Evolutionary conservation across 2,113 vertebrate genomes (phyloP), one percentile per base, ranked within the genome.

Genomic region (Leptodactylus fuscus): DNA sequence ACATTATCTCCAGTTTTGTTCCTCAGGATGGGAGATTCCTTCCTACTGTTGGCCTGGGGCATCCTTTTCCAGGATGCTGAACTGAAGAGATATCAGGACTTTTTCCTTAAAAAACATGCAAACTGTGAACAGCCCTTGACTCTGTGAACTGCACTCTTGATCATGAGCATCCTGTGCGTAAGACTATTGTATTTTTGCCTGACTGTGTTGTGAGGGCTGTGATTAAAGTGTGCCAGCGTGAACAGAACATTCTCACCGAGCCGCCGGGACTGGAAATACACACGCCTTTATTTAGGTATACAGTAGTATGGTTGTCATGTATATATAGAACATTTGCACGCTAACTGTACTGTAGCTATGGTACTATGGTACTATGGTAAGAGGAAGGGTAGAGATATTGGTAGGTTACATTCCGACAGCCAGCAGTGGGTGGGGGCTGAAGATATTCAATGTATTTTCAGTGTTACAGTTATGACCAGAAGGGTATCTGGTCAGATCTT

Each of bases 41-140:
- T 95, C 94, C 94, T 93, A 92, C 89, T 88, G 76, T 81, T 86
- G 82, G 92, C 90, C 88, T 87, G 88, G 75, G 82, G 89, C 90
- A 94, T 94, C 93, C 94, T 92, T 91, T 93, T 92, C 91, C 94
- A 91, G 94, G 92, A 94, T 92, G 91, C 93, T 94, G 93, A 94
- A 89, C 92, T 92, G 91, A 89, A 89, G 67, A 87, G 92, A 93
- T 86, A 88, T 81, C 85, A 89, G 74, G 89, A 86, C 87, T 86
- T 91, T 84, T 85, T 91, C 86, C 87, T 91, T 89, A 34, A 34
- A 75, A 89, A 92, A 90, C 9, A 70, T 86, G 67, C 80, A 62
- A 48, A 85, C 73, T 78, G 71, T 88, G 75, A 82, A 81, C 88
- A 89, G 87, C 32, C 87, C 70, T 53, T 85, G 87, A 83, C 77